Base-by-base conservation (phyloP, 1,140 invertebrate genomes). In the Drosophila serrata region DNA sequence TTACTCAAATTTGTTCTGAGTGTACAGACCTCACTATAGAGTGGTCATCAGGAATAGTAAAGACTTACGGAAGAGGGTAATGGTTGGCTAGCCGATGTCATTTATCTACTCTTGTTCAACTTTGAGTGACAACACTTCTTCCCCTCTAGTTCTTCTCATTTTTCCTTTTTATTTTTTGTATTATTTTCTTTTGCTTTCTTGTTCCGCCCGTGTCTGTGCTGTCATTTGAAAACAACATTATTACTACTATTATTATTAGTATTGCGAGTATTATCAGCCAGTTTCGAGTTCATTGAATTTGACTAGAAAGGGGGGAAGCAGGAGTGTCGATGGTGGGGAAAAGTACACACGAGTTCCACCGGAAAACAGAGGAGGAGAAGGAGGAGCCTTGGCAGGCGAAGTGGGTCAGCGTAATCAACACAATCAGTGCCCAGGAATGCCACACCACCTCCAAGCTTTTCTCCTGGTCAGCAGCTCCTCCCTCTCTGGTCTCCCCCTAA, bases 281-380 rank as follows among this genome's bases (percentile, higher is more conserved):
- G 86, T 90, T 90, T 90, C 85, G 86, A 90, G 85, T 90, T 90
- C 85, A 90, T 90, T 90, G 85, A 90, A 90, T 90, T 90, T 82
- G 65, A 77, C 84, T 75, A 61, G 73, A 43, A 40, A 24, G 6
- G 7, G 31, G 61, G n/a, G 43, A 7, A 11, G 31, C 8, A 2
- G 9, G 0, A 0, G 31, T 11, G 31, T 7, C 9, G 22, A 6
- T 46, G 64, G 17, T 61, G 35, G 45, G 3, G 55, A 45, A 59
- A 19, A 39, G 35, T 59, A 43, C 40, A 65, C 75, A 76, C 63
- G 75, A 77, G 75, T 61, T 75, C 55, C 55, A 56, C 46, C 48
- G 27, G 62, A 48, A 33, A 56, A 39, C 15, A 62, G 49, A 39
- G 43, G 31, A 40, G 63, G 56, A 77, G 77, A 40, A 35, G 45